phyloP scores from a whole-genome alignment of 2,113 vertebrate genomes.

The Melierax canorus region DNA sequence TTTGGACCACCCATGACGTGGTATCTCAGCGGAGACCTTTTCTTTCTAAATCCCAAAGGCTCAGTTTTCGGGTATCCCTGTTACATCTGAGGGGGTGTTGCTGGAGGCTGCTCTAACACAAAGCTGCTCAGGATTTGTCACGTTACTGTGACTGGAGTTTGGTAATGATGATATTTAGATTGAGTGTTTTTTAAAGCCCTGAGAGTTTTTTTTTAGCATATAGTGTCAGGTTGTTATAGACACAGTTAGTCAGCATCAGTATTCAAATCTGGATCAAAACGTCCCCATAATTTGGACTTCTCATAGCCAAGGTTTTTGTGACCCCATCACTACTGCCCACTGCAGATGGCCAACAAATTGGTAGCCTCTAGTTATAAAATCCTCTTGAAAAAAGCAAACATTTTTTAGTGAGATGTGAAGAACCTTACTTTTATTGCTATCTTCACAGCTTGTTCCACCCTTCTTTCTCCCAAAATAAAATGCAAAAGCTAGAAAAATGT shows the following conservation, averaged over 20 bases:
- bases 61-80: background rate
- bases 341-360: background rate
- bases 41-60: background rate
- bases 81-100: background rate
- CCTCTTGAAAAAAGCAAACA: background rate
- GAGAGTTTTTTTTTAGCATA: background rate
- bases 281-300: background rate
- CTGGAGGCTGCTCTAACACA: background rate
- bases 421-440: background rate
- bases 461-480: background rate
- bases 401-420: background rate
- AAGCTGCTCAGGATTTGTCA: background rate
- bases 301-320: background rate
- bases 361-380: background rate
- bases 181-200: background rate
- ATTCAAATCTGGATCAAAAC: background rate
- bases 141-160: background rate
- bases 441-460: background rate
- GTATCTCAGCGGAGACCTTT: accelerated
- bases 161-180: background rate
- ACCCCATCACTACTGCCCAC: background rate
- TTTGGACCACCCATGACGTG: background rate
- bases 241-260: background rate
- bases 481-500: background rate
- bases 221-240: background rate